These are phyloP conservation scores for Xiphophorus hellerii DNA, from an alignment of 2,113 vertebrate genomes.

Conservation along the genomic window DNA sequence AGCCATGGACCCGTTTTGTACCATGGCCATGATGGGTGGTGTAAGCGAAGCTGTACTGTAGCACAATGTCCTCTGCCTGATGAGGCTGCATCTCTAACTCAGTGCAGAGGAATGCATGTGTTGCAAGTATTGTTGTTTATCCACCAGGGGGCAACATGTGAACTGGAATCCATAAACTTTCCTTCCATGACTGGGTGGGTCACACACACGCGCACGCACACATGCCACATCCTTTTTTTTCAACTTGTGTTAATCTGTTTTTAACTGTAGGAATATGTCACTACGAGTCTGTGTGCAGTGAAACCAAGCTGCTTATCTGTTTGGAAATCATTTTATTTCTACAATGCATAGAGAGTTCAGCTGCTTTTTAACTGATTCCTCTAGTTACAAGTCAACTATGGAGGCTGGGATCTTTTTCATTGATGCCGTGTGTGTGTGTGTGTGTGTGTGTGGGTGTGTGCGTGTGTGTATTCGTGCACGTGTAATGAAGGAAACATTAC, in stretches of 20 bases:
- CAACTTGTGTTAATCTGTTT: not conserved
- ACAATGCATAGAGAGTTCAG: too few relatives aligned
- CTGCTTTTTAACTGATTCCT: too few relatives aligned
- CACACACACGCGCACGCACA: conserved; percentile 5
- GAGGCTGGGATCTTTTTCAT: too few relatives aligned
- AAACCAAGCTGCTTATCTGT: conserved; percentile 14
- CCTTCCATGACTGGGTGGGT: not conserved
- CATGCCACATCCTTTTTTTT: conserved; percentile 12
- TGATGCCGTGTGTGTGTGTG: too few relatives aligned
- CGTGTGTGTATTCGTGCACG: not conserved
- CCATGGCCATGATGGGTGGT: too few relatives aligned
- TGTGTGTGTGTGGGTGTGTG: too few relatives aligned
- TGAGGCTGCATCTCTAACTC: conserved; percentile 32
- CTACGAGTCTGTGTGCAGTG: conserved; percentile 1
- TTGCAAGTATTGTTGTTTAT: conserved; percentile 44
- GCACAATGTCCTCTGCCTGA: conserved; percentile 28
- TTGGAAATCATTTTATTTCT: not conserved
- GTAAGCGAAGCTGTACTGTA: conserved; percentile 31
- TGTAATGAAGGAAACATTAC: conserved; percentile 24
- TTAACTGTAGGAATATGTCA: not conserved
- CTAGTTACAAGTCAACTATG: too few relatives aligned
- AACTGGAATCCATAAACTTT: conserved; percentile 48
- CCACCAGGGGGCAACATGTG: conserved; percentile 73
- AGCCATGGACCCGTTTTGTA: too few relatives aligned
- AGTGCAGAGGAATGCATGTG: not conserved